Percentiles rank a stretch among this genome's conserved stretches.
These are phyloP conservation scores for Eumerus sabulonum DNA, from an alignment of 2,888 invertebrate genomes.

Conservation along the genomic window DNA sequence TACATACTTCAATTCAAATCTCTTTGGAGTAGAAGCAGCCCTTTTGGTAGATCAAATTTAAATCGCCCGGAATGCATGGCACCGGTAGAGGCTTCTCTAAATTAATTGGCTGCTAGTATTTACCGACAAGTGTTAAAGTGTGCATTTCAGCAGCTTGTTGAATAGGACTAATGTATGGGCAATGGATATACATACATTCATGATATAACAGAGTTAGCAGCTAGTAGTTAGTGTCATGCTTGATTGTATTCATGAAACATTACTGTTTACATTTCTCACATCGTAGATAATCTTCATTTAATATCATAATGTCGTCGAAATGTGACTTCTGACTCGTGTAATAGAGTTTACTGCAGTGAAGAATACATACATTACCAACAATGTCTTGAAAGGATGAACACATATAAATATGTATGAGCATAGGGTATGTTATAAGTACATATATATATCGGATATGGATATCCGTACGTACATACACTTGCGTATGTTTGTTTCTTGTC, in stretches of 20 bases:
- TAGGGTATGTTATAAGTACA: not conserved
- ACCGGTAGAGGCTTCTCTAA: not conserved
- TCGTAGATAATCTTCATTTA: conserved; percentile 56
- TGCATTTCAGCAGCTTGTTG: conserved; percentile 48
- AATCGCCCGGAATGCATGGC: too few species aligned
- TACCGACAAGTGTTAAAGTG: conserved; percentile 32
- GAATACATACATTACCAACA: conserved; percentile 29
- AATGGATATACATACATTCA: too few species aligned
- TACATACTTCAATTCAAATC: too few species aligned
- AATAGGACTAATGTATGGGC: conserved; percentile 9
- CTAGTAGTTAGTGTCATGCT: conserved; percentile 28
- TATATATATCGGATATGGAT: not conserved
- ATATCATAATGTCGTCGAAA: conserved; percentile 52
- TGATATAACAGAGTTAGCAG: too few species aligned
- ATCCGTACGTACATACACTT: conserved; percentile 1
- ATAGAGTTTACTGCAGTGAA: conserved; percentile 30
- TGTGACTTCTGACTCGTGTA: conserved; percentile 45
- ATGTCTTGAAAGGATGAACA: conserved; percentile 36
- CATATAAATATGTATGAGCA: not conserved
- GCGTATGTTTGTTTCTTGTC: conserved; percentile 24
- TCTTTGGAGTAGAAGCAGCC: too few species aligned
- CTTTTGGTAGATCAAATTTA: too few species aligned
- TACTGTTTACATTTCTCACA: conserved; percentile 32
- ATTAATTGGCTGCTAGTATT: conserved; percentile 17
- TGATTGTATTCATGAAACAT: conserved; percentile 7